Percentiles rank a stretch among this genome's conserved stretches.
Conservation (phyloP, 1,140 invertebrate species). For the Apis laboriosa region DNA sequence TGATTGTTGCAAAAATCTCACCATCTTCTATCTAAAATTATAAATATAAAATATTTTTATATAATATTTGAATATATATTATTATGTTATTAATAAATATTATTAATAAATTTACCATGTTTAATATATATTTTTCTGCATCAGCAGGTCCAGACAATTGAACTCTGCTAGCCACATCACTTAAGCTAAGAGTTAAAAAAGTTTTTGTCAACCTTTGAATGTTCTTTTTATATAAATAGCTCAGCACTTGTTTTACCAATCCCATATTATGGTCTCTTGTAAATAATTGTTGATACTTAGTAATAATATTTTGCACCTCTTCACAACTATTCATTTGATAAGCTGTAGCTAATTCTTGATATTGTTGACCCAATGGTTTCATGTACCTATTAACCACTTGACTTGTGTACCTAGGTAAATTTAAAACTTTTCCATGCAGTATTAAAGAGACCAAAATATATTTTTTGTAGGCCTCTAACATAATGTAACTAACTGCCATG, state of each 20-base stretch:
- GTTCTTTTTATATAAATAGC: conserved; percentile 96
- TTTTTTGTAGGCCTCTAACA: conserved; percentile 98
- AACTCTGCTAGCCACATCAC: conserved; percentile 95
- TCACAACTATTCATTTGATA: conserved; percentile 89
- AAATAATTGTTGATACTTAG: conserved; percentile 91
- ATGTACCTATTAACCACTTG: conserved; percentile 90
- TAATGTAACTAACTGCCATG: conserved; percentile 96
- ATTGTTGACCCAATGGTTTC: conserved; percentile 94
- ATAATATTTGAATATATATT: background rate
- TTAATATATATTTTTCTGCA: conserved; percentile 96
- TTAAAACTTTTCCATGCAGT: conserved; percentile 90
- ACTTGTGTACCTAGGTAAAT: conserved; percentile 94
- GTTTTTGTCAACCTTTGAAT: conserved; percentile 98
- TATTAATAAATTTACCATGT: conserved; percentile 88
- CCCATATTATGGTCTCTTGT: conserved; percentile 92
- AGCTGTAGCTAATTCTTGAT: conserved; percentile 93
- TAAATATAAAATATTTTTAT: background rate
- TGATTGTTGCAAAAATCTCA: conserved; percentile 98
- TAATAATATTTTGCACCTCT: conserved; percentile 86
- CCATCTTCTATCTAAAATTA: conserved; percentile 94
- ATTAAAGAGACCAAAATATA: conserved; percentile 96
- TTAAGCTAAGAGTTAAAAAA: conserved; percentile 96
- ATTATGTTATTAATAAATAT: background rate
- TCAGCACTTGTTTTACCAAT: conserved; percentile 91
- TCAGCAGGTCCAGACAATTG: conserved; percentile 90